Conservation (phyloP, 2,888 invertebrate species). For the Orthosia incerta region DNA sequence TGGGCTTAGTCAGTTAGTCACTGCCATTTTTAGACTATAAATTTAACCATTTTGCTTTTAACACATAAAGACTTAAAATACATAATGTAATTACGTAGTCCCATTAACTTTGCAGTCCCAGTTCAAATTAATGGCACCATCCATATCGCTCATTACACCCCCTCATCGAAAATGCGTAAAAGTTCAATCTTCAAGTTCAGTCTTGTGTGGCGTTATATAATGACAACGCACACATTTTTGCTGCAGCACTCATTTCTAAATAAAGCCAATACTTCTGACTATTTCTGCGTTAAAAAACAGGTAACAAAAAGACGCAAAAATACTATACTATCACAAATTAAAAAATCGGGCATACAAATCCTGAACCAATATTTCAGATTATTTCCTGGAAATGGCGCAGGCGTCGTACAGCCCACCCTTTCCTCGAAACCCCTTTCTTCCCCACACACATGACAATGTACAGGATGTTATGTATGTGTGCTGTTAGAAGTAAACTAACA, state of each 20-base stretch:
- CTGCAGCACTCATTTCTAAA: neutral
- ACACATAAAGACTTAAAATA: neutral
- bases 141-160: conserved; percentile 1
- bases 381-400: conserved; percentile 10
- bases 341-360: neutral
- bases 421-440: neutral
- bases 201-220: neutral
- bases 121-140: conserved; percentile 21
- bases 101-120: neutral
- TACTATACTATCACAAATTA: neutral
- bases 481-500: neutral
- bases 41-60: neutral
- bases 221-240: neutral
- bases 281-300: no score
- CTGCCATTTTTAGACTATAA: neutral
- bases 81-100: neutral
- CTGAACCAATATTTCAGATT: neutral
- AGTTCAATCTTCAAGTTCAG: neutral
- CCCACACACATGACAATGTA: neutral
- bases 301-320: neutral
- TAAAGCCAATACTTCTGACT: neutral
- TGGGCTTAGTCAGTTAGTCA: neutral
- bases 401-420: neutral
- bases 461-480: neutral
- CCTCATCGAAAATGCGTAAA: neutral